Base-by-base conservation (phyloP, 2,797 vertebrate species). In the Tadarida brasiliensis region DNA sequence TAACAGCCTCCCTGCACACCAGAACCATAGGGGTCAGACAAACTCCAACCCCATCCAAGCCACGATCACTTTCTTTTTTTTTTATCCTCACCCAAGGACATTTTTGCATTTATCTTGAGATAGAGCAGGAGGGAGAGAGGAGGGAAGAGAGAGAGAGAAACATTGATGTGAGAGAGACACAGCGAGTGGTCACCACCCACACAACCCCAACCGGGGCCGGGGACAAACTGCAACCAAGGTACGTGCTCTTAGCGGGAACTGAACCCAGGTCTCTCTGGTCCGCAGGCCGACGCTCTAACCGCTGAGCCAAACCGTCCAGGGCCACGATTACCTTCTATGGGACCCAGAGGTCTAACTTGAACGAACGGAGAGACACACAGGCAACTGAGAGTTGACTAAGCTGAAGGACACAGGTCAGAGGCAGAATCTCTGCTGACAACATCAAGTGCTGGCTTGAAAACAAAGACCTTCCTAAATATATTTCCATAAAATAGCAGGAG, bases 11-110 rank as follows among this genome's bases (percentile, higher is more conserved):
- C 51, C 19, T 4, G 30, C 9, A 35, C 19, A 96, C 47, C 24
- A n/a, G 1, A 1, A 97, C 92, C 30, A 11, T 90, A 68, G 56
- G 83, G 54, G 92, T 14, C 39, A 91, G 94, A 92, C 12, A 91
- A 89, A 92, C 94, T 61, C n/a, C 28, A 47, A 2, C 0, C 90
- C 35, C 22, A 77, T 3, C 86, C 4, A 35, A 8, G 74, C 78
- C 92, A 86, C 1, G 33, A 54, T 65, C 71, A 94, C 16, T 19
- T 51, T 59, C 81, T 12, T 22, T 71, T 39, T 39, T 39, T 39
- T 39, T 39, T 39, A 39, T 39, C 39, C 39, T 39, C 39, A 39
- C 6, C 39, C 39, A 39, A 39, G 39, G 39, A 39, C 39, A 39
- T 39, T 39, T 39, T 39, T 39, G 39, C 39, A 39, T 39, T 39